Evolutionary conservation across 2,888 invertebrate species (phyloP).

Genomic region (Xestia ashworthii): DNA sequence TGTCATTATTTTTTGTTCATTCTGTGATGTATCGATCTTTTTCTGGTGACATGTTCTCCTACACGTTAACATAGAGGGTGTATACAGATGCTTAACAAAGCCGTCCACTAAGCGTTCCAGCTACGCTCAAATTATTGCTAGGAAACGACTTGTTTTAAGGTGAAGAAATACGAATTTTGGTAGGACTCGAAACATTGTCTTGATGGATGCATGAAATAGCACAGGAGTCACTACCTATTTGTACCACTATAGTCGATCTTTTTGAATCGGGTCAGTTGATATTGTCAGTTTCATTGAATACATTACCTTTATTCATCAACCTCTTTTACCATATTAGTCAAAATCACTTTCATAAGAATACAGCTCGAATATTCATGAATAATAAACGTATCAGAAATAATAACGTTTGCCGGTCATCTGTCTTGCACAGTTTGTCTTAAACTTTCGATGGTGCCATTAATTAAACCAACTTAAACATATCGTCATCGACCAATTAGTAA

Average conservation of each 20-base stretch:
- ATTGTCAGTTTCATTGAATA: neutral
- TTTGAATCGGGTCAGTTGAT: neutral
- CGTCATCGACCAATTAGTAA: slow-evolving; percentile 77
- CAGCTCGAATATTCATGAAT: slow-evolving; percentile 27
- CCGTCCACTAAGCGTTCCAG: too few relatives aligned
- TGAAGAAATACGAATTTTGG: neutral
- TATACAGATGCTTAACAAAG: too few relatives aligned
- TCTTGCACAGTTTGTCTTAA: slow-evolving; percentile 58
- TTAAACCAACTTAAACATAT: slow-evolving; percentile 67
- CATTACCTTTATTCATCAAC: neutral
- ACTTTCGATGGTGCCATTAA: slow-evolving; percentile 67
- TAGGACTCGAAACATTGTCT: neutral
- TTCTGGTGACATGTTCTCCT: too few relatives aligned
- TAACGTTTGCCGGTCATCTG: slow-evolving; percentile 58
- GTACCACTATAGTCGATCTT: neutral
- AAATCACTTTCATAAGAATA: slow-evolving; percentile 31
- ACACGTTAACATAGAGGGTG: too few relatives aligned
- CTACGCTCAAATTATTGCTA: too few relatives aligned
- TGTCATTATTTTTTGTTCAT: neutral
- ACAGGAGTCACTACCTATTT: neutral
- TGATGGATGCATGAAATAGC: neutral
- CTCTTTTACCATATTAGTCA: neutral
- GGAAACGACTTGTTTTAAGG: neutral
- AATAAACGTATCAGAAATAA: slow-evolving; percentile 60
- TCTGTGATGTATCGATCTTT: too few relatives aligned